Evolutionary conservation across 2,797 vertebrate genomes (phyloP).

Genomic region (Aldrovandia affinis): DNA sequence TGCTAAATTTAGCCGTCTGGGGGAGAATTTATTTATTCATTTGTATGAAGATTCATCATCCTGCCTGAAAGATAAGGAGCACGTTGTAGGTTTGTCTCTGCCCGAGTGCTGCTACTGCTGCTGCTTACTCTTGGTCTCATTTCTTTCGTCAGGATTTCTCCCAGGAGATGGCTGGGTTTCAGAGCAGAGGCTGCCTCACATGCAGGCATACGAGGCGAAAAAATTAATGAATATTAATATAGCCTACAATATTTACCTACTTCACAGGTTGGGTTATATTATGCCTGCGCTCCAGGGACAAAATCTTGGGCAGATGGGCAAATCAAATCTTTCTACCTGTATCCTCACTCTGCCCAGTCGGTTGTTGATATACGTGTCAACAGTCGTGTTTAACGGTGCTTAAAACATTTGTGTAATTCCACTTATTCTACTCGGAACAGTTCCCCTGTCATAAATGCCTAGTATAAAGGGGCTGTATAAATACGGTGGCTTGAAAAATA

Average conservation of each 20-base stretch:
- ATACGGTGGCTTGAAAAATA: neutral
- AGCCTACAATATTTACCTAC: neutral
- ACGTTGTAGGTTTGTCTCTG: neutral
- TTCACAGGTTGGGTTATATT: neutral
- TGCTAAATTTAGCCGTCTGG: neutral
- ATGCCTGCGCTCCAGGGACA: neutral
- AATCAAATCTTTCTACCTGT: neutral
- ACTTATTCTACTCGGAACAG: neutral
- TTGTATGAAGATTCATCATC: neutral
- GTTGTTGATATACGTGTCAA: neutral
- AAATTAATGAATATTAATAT: neutral
- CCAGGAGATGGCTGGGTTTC: neutral
- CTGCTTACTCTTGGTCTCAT: neutral
- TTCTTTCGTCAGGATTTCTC: neutral
- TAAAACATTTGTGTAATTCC: neutral
- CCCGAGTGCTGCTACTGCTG: too few species aligned
- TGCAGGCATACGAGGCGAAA: neutral
- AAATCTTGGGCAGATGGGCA: neutral
- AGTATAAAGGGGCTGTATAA: neutral
- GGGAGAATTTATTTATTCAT: too few species aligned
- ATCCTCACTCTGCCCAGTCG: neutral
- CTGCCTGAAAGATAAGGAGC: too few species aligned
- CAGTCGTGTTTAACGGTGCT: neutral
- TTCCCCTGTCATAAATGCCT: neutral
- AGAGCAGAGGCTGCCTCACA: neutral